Evolutionary conservation across 2,797 vertebrate species (phyloP).

Genomic region (Muscicapa comitata): DNA sequence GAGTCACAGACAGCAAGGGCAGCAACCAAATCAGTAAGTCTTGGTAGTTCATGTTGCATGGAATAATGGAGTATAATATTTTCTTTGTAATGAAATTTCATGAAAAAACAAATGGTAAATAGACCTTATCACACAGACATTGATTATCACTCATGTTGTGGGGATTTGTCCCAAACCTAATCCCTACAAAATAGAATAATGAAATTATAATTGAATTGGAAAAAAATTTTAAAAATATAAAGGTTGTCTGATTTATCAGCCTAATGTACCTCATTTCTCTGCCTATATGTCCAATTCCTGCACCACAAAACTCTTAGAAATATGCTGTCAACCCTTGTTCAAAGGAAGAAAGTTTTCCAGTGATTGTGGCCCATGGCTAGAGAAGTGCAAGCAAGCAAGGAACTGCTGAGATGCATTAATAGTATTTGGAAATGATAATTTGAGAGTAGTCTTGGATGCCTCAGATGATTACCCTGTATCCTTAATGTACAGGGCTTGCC

Average conservation of each 20-base stretch:
- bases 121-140: neutral
- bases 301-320: neutral
- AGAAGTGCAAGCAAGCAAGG: neutral
- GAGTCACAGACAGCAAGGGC: neutral
- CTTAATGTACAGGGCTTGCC: neutral
- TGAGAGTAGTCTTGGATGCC: neutral
- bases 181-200: neutral
- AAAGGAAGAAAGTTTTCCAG: neutral
- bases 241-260: neutral
- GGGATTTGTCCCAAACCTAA: neutral
- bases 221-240: neutral
- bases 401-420: neutral
- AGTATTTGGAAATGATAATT: neutral
- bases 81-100: neutral
- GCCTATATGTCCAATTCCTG: neutral
- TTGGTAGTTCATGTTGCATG: neutral
- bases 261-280: neutral
- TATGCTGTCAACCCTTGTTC: neutral
- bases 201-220: neutral
- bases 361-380: neutral
- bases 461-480: neutral
- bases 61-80: neutral
- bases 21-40: neutral
- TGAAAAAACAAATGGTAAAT: neutral
- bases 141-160: neutral